These are phyloP conservation scores for Gadus macrocephalus DNA, from an alignment of 2,113 vertebrate genomes.

Conservation along the genomic window DNA sequence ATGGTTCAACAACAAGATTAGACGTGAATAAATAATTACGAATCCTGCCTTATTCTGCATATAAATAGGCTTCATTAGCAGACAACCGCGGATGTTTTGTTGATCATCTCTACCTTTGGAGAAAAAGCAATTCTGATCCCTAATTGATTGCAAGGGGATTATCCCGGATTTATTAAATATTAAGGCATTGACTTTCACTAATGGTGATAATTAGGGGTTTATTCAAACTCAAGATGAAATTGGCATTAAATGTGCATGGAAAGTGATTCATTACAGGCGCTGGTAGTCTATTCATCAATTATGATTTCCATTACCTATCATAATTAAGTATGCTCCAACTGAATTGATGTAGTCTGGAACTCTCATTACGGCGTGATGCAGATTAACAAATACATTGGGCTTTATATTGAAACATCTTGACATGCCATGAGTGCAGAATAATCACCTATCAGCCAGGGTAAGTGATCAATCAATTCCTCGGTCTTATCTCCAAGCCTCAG, in stretches of 20 bases:
- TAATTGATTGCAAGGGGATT: constrained; percentile 92
- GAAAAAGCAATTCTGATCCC: constrained; percentile 78
- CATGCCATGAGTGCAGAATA: constrained; percentile 16
- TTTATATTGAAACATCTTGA: constrained; percentile 29
- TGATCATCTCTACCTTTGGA: constrained; percentile 76
- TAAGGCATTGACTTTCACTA: constrained; percentile 86
- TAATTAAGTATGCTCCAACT: constrained; percentile 66
- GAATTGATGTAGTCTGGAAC: constrained; percentile 56
- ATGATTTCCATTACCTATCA: constrained; percentile 68
- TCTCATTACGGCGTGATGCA: constrained; percentile 64
- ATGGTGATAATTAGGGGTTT: constrained; percentile 83
- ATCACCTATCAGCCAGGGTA: constrained; percentile 15
- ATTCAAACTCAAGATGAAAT: constrained; percentile 77
- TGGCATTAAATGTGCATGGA: constrained; percentile 73
- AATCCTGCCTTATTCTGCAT: constrained; percentile 53
- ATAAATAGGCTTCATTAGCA: constrained; percentile 77
- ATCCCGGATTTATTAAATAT: constrained; percentile 87
- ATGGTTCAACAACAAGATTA: constrained; percentile 63
- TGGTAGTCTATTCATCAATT: constrained; percentile 68
- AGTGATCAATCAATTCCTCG: constrained; percentile 30
- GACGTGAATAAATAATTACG: constrained; percentile 71
- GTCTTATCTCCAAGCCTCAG: not conserved
- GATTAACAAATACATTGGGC: constrained; percentile 60
- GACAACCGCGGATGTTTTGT: constrained; percentile 72
- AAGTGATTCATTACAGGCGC: constrained; percentile 72